Conservation (phyloP, 2,113 vertebrate species). For the Recurvirostra avosetta region DNA sequence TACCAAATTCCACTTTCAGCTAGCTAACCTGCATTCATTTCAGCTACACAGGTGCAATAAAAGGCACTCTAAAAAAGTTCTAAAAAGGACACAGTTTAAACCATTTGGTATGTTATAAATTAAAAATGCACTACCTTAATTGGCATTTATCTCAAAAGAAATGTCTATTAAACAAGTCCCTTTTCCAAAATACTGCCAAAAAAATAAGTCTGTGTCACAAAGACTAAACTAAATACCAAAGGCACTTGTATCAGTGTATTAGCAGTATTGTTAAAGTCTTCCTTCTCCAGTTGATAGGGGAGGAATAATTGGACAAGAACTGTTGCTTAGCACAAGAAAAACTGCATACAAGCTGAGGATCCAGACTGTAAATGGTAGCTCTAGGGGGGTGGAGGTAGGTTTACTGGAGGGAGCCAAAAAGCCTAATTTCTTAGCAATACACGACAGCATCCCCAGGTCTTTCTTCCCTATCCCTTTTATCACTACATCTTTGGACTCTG, state of each 20-base stretch:
- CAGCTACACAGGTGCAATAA: background rate
- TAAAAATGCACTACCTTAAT: background rate
- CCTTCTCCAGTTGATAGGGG: background rate
- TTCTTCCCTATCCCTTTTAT: background rate
- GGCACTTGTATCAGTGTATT: background rate
- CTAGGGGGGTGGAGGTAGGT: background rate
- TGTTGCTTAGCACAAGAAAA: background rate
- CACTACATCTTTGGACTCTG: background rate
- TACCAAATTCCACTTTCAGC: background rate
- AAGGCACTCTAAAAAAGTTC: background rate
- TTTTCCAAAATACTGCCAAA: background rate
- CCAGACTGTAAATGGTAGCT: background rate
- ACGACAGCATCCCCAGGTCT: background rate
- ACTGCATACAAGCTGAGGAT: background rate
- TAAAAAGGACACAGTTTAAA: background rate
- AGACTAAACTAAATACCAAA: background rate
- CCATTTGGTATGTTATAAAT: background rate
- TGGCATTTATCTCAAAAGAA: background rate
- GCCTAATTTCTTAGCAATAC: background rate
- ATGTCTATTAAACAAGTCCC: background rate
- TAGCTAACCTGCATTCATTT: background rate
- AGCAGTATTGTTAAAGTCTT: background rate
- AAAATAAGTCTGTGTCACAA: background rate
- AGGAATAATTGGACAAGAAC: background rate
- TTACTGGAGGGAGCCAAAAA: background rate